Percentiles rank a stretch among this genome's conserved stretches.
Evolutionary conservation across 2,888 invertebrate species (phyloP).

Genomic region (Luperina nickerlii): DNA sequence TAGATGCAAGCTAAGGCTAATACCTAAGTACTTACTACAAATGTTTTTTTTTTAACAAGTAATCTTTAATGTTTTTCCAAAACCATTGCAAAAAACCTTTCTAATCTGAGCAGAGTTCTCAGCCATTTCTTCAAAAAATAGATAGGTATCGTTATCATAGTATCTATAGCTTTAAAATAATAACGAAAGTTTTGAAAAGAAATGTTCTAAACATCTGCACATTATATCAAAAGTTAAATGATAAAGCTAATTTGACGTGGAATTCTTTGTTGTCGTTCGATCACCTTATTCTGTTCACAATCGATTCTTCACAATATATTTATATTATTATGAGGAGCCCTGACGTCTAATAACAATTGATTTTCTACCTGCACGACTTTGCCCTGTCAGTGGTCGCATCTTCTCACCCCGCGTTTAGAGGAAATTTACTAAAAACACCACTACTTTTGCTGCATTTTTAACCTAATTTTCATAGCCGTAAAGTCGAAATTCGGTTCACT

Average conservation of each 20-base stretch:
- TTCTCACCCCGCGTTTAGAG: conserved; percentile 79
- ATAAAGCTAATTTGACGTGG: conserved; percentile 73
- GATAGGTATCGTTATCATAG: not conserved
- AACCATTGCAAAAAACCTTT: not conserved
- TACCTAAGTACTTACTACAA: not conserved
- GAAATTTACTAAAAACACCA: conserved; percentile 75
- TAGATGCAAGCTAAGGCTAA: not conserved
- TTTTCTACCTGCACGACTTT: conserved; percentile 85
- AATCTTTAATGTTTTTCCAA: not conserved
- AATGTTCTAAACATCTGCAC: conserved; percentile 46
- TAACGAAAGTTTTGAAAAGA: conserved; percentile 18
- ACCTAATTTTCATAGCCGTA: not conserved
- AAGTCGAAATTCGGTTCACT: conserved; percentile 46
- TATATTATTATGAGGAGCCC: conserved; percentile 74
- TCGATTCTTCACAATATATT: conserved; percentile 75
- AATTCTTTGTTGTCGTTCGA: conserved; percentile 68
- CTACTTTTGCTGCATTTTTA: conserved; percentile 14
- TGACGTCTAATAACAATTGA: conserved; percentile 83
- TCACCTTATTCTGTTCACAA: conserved; percentile 65
- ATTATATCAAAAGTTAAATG: conserved; percentile 59
- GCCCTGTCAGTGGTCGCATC: conserved; percentile 80
- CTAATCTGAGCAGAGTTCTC: not conserved
- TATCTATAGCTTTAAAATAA: not conserved
- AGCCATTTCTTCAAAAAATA: conserved; percentile 5
- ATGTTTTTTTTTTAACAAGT: not conserved